Evolutionary conservation across 2,797 vertebrate species (phyloP).

Genomic region (Tokudaia tokunoshimensis): DNA sequence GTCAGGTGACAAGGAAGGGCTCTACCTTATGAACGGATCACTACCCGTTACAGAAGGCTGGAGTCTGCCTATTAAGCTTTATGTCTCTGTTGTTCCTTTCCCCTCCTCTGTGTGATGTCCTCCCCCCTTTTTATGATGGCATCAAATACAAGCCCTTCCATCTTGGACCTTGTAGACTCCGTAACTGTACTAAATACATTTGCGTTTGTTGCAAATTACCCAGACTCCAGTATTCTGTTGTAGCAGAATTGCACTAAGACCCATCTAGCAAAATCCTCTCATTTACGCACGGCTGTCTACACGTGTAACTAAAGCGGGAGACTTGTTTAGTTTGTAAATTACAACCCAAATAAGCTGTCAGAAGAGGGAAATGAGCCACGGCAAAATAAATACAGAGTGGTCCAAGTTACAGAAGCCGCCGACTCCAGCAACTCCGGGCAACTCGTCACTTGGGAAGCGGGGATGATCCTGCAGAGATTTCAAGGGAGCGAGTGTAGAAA

Average conservation of each 20-base stretch:
- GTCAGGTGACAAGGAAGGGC: not conserved
- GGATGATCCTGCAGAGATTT: not conserved
- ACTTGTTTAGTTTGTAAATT: conserved; percentile 30
- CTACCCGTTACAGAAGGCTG: too few species aligned
- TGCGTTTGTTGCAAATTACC: not conserved
- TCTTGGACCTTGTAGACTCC: not conserved
- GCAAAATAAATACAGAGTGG: not conserved
- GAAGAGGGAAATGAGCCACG: not conserved
- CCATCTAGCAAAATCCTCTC: not conserved
- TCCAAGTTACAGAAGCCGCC: not conserved
- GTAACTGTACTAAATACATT: not conserved
- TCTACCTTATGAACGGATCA: not conserved
- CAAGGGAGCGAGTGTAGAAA: not conserved
- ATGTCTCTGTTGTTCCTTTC: not conserved
- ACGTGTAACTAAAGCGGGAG: not conserved
- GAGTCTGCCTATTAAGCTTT: too few species aligned
- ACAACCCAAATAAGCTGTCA: not conserved
- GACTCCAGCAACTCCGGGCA: not conserved
- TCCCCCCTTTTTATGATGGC: not conserved
- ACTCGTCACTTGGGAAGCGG: not conserved
- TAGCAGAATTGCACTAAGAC: not conserved
- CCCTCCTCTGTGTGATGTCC: not conserved
- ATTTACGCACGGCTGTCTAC: not conserved
- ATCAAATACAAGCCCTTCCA: not conserved
- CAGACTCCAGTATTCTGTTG: not conserved